Evolutionary conservation across 2,888 invertebrate species (phyloP).

Genomic region (Calameuta filiformis): DNA sequence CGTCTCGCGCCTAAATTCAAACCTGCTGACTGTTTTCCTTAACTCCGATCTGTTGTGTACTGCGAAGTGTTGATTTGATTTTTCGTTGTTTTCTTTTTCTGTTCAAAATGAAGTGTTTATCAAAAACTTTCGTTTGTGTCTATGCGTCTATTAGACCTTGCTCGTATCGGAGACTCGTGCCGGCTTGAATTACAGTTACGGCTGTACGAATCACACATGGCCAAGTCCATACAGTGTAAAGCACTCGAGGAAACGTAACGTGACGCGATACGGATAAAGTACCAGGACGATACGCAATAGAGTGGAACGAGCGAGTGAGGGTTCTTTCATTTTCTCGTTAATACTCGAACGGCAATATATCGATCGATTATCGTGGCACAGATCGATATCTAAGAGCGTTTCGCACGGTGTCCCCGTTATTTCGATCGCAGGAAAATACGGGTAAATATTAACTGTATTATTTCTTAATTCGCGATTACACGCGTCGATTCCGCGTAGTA

Average conservation of each 20-base stretch:
- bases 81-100: not conserved
- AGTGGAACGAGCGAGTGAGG: not conserved
- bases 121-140: not conserved
- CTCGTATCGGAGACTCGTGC: not conserved
- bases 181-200: not conserved
- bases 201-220: not conserved
- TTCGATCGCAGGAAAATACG: not conserved
- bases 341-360: not conserved
- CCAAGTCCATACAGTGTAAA: not conserved
- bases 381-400: not conserved
- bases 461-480: not conserved
- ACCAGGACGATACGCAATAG: not conserved
- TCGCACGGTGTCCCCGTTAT: not conserved
- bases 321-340: not conserved
- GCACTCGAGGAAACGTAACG: not conserved
- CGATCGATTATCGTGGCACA: not conserved
- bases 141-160: not conserved
- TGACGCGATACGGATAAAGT: not conserved
- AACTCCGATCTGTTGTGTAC: not conserved
- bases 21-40: not conserved
- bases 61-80: not conserved
- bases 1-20: not conserved
- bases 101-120: not conserved
- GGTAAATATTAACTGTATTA: not conserved
- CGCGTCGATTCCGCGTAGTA: not conserved